phyloP scores from a whole-genome alignment of 2,797 vertebrate species.

The Peromyscus melanophrys region DNA sequence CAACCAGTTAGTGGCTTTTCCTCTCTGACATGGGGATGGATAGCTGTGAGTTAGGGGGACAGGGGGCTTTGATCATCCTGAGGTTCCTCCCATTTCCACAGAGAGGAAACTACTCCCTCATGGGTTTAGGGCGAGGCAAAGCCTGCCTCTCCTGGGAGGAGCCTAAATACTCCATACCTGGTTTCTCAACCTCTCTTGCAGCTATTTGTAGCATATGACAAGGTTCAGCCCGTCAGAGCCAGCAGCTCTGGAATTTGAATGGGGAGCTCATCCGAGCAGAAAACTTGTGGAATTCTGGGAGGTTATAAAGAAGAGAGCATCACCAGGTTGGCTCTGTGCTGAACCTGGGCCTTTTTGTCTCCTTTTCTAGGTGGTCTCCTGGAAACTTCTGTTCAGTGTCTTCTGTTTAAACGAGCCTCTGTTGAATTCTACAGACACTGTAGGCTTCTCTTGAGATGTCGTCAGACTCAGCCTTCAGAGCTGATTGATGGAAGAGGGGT shows the following conservation, averaged over 20 bases:
- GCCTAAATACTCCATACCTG: neutral
- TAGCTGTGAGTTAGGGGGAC: too few species aligned
- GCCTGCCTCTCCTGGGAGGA: neutral
- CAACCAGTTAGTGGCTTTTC: neutral
- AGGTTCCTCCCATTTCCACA: neutral
- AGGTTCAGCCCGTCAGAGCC: neutral
- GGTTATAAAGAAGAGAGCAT: neutral
- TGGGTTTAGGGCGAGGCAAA: neutral
- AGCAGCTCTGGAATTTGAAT: neutral
- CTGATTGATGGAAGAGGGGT: neutral
- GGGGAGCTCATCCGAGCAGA: neutral
- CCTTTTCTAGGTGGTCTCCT: neutral
- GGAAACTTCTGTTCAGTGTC: neutral
- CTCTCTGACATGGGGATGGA: neutral
- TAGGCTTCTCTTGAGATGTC: too few species aligned
- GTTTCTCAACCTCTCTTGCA: slow-evolving; percentile 8
- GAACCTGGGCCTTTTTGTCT: neutral
- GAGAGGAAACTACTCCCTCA: neutral
- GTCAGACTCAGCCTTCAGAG: neutral
- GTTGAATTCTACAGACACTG: neutral
- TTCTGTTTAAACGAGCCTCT: neutral
- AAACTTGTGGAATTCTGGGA: neutral
- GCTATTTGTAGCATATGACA: neutral
- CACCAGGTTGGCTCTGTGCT: neutral
- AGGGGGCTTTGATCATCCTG: neutral